Percentiles rank a stretch among this genome's conserved stretches.
These are phyloP conservation scores for Clarias macrocephalus DNA, from an alignment of 2,113 vertebrate genomes.

Conservation along the genomic window DNA sequence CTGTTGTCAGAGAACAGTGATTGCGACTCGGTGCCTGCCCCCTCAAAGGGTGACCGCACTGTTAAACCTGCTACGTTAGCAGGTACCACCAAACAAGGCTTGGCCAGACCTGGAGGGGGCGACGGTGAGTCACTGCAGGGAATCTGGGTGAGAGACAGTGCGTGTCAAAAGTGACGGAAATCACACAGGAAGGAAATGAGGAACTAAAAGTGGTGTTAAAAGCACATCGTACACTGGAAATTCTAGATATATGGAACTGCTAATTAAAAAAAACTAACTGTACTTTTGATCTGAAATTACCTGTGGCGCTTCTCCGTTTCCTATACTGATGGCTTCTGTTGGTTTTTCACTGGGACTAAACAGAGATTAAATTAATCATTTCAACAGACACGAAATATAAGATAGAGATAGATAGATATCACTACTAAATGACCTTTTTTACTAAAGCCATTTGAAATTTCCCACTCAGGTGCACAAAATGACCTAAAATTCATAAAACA, in stretches of 20 bases:
- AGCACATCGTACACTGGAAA: not conserved
- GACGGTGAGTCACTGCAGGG: slow-evolving; percentile 85
- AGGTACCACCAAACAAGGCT: slow-evolving; percentile 81
- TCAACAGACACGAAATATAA: not conserved
- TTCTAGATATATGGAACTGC: not conserved
- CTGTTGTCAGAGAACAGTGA: slow-evolving; percentile 91
- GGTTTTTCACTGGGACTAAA: slow-evolving; percentile 84
- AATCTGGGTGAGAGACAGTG: slow-evolving; percentile 66
- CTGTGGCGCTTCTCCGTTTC: slow-evolving; percentile 86
- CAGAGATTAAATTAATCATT: slow-evolving; percentile 47
- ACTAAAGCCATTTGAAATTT: not conserved
- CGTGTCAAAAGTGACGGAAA: not conserved
- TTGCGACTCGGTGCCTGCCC: slow-evolving; percentile 85
- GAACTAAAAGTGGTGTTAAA: not conserved
- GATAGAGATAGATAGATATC: not conserved
- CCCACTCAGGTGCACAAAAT: not conserved
- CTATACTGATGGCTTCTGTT: slow-evolving; percentile 87
- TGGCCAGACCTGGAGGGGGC: slow-evolving; percentile 85
- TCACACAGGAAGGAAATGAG: not conserved
- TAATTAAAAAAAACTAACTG: not conserved
- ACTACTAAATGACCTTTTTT: not conserved
- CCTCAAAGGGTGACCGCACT: slow-evolving; percentile 85
- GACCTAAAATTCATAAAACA: not conserved
- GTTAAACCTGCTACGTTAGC: slow-evolving; percentile 84
- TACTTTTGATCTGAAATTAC: slow-evolving; percentile 64